These are phyloP conservation scores for Patella caerulea DNA, from an alignment of 2,888 invertebrate species.

Conservation along the genomic window DNA sequence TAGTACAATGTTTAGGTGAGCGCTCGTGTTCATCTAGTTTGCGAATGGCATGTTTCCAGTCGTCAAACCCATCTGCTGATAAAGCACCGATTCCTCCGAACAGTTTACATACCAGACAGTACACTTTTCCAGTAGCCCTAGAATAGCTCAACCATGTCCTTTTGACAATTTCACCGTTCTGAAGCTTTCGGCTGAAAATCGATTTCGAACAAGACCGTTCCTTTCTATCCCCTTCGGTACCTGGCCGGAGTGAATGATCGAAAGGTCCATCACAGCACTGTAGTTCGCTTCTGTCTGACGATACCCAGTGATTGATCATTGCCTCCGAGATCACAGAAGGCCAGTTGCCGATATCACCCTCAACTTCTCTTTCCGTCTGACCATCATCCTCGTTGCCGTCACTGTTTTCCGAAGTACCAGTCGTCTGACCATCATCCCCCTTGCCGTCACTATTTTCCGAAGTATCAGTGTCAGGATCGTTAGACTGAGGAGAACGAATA, in stretches of 20 bases:
- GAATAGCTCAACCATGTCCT: background rate
- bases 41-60: background rate
- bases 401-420: too few relatives aligned
- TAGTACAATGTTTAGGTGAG: background rate
- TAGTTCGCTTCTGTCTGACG: background rate
- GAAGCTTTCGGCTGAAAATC: background rate
- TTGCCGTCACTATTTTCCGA: too few relatives aligned
- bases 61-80: background rate
- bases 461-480: too few relatives aligned
- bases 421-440: too few relatives aligned
- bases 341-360: background rate
- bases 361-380: background rate
- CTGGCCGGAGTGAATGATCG: too few relatives aligned
- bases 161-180: background rate
- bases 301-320: background rate
- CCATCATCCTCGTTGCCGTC: too few relatives aligned
- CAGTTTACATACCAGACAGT: background rate
- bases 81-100: background rate
- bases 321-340: background rate
- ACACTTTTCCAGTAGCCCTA: background rate
- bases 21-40: background rate
- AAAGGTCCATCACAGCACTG: too few relatives aligned
- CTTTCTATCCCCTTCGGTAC: background rate
- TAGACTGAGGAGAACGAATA: too few relatives aligned
- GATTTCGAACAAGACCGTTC: background rate